A percentile compares a stretch with the other conserved stretches of the same genome.
Evolutionary conservation across 2,797 vertebrate species (phyloP).

Genomic region (Allobates femoralis): DNA sequence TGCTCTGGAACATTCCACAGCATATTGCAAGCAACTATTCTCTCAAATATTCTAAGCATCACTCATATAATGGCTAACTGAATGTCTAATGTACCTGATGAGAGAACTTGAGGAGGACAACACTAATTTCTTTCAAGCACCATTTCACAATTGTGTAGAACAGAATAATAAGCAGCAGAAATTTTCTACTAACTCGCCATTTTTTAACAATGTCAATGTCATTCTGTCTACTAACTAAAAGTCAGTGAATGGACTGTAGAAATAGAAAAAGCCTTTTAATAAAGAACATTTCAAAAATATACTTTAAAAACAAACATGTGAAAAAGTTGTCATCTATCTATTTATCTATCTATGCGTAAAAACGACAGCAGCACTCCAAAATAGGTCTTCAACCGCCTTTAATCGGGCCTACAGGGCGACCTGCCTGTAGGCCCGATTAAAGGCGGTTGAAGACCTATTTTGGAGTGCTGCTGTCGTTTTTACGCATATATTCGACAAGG

Average conservation of each 20-base stretch:
- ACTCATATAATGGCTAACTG: slow-evolving; percentile 46
- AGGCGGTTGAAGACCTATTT: too few relatives aligned
- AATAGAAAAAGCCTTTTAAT: background rate
- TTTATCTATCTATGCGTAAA: too few relatives aligned
- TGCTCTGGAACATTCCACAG: slow-evolving; percentile 1
- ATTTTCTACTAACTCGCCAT: slow-evolving; percentile 19
- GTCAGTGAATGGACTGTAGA: background rate
- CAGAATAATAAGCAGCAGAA: slow-evolving; percentile 42
- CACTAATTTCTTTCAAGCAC: slow-evolving; percentile 58
- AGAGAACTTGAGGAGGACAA: slow-evolving; percentile 48
- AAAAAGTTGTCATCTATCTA: too few relatives aligned
- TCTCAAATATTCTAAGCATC: slow-evolving; percentile 39
- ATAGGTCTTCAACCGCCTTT: too few relatives aligned
- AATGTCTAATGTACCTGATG: slow-evolving; percentile 50
- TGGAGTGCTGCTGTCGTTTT: too few relatives aligned
- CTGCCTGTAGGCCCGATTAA: too few relatives aligned
- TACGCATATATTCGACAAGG: too few relatives aligned
- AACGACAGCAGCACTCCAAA: too few relatives aligned
- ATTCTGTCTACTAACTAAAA: slow-evolving; percentile 5
- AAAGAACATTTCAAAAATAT: too few relatives aligned
- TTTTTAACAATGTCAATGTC: slow-evolving; percentile 9
- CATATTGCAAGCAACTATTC: slow-evolving; percentile 30
- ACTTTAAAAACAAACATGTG: too few relatives aligned
- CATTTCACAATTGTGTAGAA: slow-evolving; percentile 52
- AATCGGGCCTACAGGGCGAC: too few relatives aligned